phyloP scores from a whole-genome alignment of 2,113 vertebrate genomes.

The Saguinus imperator region DNA sequence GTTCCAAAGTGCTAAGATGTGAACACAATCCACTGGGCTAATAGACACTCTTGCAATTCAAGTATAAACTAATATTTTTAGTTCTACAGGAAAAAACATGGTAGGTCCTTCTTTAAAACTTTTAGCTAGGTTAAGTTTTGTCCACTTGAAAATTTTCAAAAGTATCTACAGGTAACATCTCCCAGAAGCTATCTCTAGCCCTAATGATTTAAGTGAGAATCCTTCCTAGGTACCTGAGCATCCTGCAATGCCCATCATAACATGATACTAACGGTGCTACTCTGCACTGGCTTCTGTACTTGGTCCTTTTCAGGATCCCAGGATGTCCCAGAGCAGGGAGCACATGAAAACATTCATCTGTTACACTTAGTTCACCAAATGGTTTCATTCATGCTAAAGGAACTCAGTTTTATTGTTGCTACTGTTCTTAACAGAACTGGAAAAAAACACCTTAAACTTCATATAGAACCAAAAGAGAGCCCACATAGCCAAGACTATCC shows the following conservation, averaged over 20 bases:
- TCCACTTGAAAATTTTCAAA: neutral
- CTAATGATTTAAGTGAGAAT: neutral
- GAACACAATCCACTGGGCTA: neutral
- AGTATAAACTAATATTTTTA: constrained; percentile 12
- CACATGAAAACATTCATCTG: neutral
- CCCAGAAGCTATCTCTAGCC: neutral
- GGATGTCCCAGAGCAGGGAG: neutral
- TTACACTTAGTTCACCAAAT: neutral
- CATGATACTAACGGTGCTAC: neutral
- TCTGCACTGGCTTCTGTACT: neutral
- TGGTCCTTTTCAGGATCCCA: neutral
- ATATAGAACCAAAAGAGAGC: too few species aligned
- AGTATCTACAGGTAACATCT: neutral
- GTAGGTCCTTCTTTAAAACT: neutral
- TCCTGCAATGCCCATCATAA: neutral
- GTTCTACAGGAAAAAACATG: neutral
- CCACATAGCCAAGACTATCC: too few species aligned
- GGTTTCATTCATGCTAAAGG: neutral
- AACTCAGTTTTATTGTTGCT: neutral
- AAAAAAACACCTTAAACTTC: too few species aligned
- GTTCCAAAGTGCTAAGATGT: neutral
- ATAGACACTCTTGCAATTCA: neutral
- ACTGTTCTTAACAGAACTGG: too few species aligned
- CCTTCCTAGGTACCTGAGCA: neutral
- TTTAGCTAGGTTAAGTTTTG: neutral